Conservation (phyloP, 2,797 vertebrate species). For the Eleutherodactylus coqui region DNA sequence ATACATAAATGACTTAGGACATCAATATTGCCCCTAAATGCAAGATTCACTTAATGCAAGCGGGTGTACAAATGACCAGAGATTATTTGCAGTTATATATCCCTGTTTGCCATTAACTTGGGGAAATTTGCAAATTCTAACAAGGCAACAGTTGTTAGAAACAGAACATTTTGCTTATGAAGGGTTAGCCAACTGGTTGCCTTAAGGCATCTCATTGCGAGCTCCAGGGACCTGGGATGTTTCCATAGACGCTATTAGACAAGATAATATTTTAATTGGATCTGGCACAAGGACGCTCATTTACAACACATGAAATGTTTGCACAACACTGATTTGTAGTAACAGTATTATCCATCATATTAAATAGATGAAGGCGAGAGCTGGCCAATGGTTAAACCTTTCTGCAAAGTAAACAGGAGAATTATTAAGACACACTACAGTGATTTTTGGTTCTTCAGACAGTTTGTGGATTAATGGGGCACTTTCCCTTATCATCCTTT, state of each 20-base stretch:
- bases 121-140: neutral
- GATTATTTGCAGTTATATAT: neutral
- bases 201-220: neutral
- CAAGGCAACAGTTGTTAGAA: neutral
- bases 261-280: conserved; percentile 18
- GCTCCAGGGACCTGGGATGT: neutral
- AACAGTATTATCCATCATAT: conserved; percentile 16
- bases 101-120: neutral
- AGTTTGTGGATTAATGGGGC: conserved; percentile 68
- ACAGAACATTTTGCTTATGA: neutral
- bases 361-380: conserved; percentile 35
- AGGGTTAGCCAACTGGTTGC: neutral
- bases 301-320: neutral
- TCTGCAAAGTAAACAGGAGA: conserved; percentile 60
- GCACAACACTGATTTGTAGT: conserved; percentile 3
- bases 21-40: neutral
- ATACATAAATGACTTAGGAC: too few relatives aligned
- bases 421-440: conserved; percentile 59
- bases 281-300: conserved; percentile 12
- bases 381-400: conserved; percentile 59
- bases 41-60: neutral
- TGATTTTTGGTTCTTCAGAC: conserved; percentile 62
- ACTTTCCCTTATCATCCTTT: conserved; percentile 64
- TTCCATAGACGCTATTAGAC: neutral
- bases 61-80: neutral